These are phyloP conservation scores for Lasiurus cinereus DNA, from an alignment of 2,113 vertebrate genomes.

Conservation along the genomic window DNA sequence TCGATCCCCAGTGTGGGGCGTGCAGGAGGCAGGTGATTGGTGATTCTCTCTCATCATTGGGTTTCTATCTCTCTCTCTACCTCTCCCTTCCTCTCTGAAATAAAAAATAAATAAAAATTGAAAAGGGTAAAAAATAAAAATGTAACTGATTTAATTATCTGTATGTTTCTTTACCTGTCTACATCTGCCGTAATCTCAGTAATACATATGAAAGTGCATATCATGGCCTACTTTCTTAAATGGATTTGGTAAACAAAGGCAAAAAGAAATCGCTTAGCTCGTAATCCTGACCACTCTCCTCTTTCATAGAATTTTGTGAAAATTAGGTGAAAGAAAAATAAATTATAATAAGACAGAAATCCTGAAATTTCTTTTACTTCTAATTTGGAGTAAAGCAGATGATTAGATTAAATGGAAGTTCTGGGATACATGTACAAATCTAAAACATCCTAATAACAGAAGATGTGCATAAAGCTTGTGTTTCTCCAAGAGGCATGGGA, in stretches of 20 bases:
- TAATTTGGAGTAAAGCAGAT: conserved; percentile 47
- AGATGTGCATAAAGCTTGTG: conserved; percentile 40
- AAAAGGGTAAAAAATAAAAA: neutral
- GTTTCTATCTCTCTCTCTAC: too few relatives aligned
- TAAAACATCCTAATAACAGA: conserved; percentile 37
- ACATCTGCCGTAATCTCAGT: neutral
- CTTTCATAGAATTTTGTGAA: neutral
- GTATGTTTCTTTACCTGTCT: neutral
- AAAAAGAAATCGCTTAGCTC: neutral
- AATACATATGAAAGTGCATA: neutral
- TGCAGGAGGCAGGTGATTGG: too few relatives aligned
- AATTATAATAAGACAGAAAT: conserved; percentile 8
- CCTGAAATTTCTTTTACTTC: neutral
- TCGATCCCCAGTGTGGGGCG: too few relatives aligned
- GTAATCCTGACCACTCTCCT: neutral
- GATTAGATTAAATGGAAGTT: conserved; percentile 39
- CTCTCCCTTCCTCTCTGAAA: too few relatives aligned
- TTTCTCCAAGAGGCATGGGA: conserved; percentile 55
- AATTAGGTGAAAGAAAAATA: neutral
- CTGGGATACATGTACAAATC: conserved; percentile 12
- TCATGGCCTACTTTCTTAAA: neutral
- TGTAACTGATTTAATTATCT: neutral
- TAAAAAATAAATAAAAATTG: too few relatives aligned
- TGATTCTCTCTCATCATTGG: too few relatives aligned
- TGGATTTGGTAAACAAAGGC: neutral